Evolutionary conservation across 2,888 invertebrate genomes (phyloP).

Genomic region (Ochropleura leucogaster): DNA sequence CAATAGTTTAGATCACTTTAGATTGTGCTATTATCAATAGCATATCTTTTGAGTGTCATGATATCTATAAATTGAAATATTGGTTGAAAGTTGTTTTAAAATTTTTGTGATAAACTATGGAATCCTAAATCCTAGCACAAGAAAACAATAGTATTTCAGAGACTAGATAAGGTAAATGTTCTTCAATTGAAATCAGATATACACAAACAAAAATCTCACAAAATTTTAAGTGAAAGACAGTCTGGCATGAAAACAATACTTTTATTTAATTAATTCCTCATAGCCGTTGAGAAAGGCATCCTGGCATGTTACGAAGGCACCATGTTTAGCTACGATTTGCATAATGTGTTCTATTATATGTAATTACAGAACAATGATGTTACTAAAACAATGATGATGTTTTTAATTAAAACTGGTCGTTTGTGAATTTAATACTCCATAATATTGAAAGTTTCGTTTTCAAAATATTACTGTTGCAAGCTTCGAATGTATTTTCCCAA

Average conservation of each 20-base stretch:
- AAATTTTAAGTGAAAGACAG: conserved; percentile 42
- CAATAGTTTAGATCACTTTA: conserved; percentile 43
- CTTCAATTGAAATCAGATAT: conserved; percentile 30
- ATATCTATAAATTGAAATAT: conserved; percentile 47
- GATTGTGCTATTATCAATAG: conserved; percentile 52
- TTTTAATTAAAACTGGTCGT: conserved; percentile 46
- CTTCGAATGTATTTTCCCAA: conserved; percentile 24
- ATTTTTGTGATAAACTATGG: neutral
- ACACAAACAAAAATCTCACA: conserved; percentile 38
- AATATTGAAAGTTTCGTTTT: conserved; percentile 44
- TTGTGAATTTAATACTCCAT: conserved; percentile 26
- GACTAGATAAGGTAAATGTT: conserved; percentile 21
- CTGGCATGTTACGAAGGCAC: conserved; percentile 62
- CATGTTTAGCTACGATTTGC: conserved; percentile 60
- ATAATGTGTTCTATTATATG: conserved; percentile 56
- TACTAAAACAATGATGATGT: conserved; percentile 53
- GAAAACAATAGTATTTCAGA: conserved; percentile 5
- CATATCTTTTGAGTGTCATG: conserved; percentile 58
- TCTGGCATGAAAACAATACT: conserved; percentile 61
- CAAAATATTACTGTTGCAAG: conserved; percentile 15
- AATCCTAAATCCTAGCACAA: neutral
- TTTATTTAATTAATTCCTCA: conserved; percentile 68
- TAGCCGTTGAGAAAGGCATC: conserved; percentile 64
- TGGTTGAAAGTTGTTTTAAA: conserved; percentile 20
- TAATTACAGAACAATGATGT: conserved; percentile 54